These are phyloP conservation scores for Tenebrosternarchus preto DNA, from an alignment of 2,113 vertebrate species.

Conservation along the genomic window DNA sequence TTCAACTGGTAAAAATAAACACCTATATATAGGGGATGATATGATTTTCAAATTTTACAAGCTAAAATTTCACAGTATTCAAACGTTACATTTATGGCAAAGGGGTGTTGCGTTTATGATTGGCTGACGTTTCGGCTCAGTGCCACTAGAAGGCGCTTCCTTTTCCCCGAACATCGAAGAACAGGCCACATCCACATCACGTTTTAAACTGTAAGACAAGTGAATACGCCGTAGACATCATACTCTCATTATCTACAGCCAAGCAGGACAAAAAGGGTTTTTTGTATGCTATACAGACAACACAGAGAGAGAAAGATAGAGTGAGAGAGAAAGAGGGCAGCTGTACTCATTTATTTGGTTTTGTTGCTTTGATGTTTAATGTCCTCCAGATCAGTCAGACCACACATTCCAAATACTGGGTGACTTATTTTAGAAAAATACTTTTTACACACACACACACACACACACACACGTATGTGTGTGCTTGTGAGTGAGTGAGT, in stretches of 20 bases:
- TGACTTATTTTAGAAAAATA: neutral
- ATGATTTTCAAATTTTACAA: too few relatives aligned
- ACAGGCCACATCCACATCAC: neutral
- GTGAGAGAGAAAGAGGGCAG: neutral
- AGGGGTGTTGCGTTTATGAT: too few relatives aligned
- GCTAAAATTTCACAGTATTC: too few relatives aligned
- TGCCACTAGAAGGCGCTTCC: neutral
- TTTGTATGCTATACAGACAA: neutral
- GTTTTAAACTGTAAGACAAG: neutral
- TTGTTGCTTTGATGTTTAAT: constrained; percentile 30
- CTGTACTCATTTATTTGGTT: constrained; percentile 5
- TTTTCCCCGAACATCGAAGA: neutral
- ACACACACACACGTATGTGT: too few relatives aligned
- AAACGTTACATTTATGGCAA: too few relatives aligned
- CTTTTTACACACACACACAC: too few relatives aligned
- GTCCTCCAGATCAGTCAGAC: constrained; percentile 27
- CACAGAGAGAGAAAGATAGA: neutral
- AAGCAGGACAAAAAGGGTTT: too few relatives aligned
- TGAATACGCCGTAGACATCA: neutral
- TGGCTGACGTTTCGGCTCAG: neutral
- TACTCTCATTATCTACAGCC: too few relatives aligned
- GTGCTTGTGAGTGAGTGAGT: neutral
- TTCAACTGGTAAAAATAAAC: too few relatives aligned
- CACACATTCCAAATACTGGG: neutral
- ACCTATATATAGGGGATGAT: too few relatives aligned